Evolutionary conservation across 2,888 invertebrate genomes (phyloP).

Genomic region (Caenorhabditis sp.): DNA sequence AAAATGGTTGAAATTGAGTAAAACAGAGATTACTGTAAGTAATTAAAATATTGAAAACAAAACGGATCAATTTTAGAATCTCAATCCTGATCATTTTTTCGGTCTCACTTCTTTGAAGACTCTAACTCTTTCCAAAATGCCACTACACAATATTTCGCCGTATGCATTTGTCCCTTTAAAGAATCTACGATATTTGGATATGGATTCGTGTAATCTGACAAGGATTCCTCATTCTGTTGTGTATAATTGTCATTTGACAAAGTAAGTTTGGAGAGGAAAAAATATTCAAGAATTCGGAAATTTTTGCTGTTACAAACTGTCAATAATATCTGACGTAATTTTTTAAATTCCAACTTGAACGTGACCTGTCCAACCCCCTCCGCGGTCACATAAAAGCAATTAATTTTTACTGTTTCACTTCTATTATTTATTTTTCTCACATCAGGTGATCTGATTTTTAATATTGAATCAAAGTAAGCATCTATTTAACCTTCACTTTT

Average conservation of each 20-base stretch:
- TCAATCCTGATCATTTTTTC: constrained; percentile 50
- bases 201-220: constrained; percentile 61
- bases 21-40: constrained; percentile 50
- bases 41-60: background rate
- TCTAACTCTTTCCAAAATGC: constrained; percentile 49
- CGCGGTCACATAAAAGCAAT: no score
- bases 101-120: constrained; percentile 55
- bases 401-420: no score
- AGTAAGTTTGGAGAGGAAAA: constrained; percentile 17
- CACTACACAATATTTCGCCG: constrained; percentile 52
- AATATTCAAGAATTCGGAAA: background rate
- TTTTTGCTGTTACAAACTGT: no score
- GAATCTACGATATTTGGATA: constrained; percentile 47
- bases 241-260: constrained; percentile 58
- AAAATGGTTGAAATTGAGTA: constrained; percentile 58
- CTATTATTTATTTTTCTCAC: no score
- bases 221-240: constrained; percentile 59
- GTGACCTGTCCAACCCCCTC: no score
- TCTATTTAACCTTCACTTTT: no score
- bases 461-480: no score
- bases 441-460: no score
- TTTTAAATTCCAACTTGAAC: no score
- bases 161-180: constrained; percentile 62
- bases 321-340: no score
- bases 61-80: constrained; percentile 27